A percentile compares a stretch with the other conserved stretches of the same genome.
Conservation (phyloP, 2,888 invertebrate genomes). For the Campoplex capitator region DNA sequence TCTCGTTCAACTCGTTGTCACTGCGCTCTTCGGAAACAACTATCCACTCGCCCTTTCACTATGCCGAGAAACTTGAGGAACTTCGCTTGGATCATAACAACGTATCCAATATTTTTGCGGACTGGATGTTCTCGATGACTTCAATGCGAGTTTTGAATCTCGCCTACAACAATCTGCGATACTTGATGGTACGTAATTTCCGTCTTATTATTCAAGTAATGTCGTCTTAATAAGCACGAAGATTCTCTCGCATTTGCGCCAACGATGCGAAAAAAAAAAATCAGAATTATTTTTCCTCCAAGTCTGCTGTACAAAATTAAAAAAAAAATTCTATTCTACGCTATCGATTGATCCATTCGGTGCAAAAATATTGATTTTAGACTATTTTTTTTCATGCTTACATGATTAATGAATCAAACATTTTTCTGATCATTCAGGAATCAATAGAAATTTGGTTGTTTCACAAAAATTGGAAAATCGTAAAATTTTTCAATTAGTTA, state of each 20-base stretch:
- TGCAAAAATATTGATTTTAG: no score
- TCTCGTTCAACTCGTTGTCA: conserved; percentile 86
- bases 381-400: no score
- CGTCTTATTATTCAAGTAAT: neutral
- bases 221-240: neutral
- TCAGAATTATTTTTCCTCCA: no score
- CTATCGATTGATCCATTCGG: no score
- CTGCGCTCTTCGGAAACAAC: conserved; percentile 76
- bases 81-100: conserved; percentile 89
- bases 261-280: no score
- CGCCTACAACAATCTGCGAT: conserved; percentile 87
- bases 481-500: no score
- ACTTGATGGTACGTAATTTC: conserved; percentile 85
- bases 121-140: conserved; percentile 87
- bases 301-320: no score
- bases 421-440: no score
- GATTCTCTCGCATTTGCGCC: neutral
- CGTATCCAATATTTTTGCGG: conserved; percentile 87
- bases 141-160: conserved; percentile 88
- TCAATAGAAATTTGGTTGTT: no score
- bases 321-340: no score
- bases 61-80: conserved; percentile 86
- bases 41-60: conserved; percentile 86
- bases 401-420: no score
- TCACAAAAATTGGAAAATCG: no score